A percentile compares a stretch with the other conserved stretches of the same genome.
These are phyloP conservation scores for Sycophila sp. DNA, from an alignment of 1,140 invertebrate genomes.

Conservation along the genomic window DNA sequence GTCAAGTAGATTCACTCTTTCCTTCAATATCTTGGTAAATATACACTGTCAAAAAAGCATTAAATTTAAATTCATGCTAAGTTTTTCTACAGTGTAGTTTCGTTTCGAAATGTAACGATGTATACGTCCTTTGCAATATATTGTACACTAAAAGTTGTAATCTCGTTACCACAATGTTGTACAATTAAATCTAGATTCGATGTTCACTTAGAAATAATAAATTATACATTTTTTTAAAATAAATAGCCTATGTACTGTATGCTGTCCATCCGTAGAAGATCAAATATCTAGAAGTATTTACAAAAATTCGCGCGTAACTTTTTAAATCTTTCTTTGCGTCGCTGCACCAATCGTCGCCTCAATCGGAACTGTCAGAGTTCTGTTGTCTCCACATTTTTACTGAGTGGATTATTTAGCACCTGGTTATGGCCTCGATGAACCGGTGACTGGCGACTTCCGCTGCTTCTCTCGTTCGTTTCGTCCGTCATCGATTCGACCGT, in stretches of 20 bases:
- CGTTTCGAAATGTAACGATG: too few species aligned
- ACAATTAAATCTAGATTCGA: background rate
- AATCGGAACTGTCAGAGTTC: constrained; percentile 69
- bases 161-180: background rate
- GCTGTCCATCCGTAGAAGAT: background rate
- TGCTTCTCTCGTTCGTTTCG: constrained; percentile 59
- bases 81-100: too few species aligned
- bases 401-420: constrained; percentile 68
- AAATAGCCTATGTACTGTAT: constrained; percentile 29
- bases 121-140: too few species aligned
- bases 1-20: background rate
- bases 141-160: background rate
- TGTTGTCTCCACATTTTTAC: constrained; percentile 87
- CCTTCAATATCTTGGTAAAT: background rate
- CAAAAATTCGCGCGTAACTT: constrained; percentile 20
- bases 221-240: constrained; percentile 15
- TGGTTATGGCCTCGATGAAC: constrained; percentile 65
- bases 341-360: background rate
- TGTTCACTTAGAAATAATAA: background rate
- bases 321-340: background rate
- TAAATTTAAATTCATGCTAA: too few species aligned
- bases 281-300: constrained; percentile 31
- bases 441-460: constrained; percentile 61
- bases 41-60: background rate
- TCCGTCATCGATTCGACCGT: constrained; percentile 55